phyloP scores from a whole-genome alignment of 2,888 invertebrate species.

The Acholoe squamosa region DNA sequence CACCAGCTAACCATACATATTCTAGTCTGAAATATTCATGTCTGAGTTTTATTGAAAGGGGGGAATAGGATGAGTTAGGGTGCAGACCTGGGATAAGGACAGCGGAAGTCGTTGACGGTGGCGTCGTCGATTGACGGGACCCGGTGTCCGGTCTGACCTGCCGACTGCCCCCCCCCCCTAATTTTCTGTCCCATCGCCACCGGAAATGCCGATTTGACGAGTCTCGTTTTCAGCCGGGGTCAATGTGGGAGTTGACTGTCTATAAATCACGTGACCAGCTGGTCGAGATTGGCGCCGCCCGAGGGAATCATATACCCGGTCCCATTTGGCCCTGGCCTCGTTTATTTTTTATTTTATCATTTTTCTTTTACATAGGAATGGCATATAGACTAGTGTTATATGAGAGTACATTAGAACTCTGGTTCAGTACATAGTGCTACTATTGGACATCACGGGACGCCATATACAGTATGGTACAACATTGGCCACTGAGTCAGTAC shows the following conservation, averaged over 20 bases:
- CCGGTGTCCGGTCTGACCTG: background rate
- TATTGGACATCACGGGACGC: too few relatives aligned
- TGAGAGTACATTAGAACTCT: too few relatives aligned
- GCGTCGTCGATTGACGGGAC: too few relatives aligned
- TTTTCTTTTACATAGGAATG: background rate
- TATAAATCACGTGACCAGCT: conserved; percentile 48
- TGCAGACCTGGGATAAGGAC: background rate
- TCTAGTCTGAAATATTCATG: too few relatives aligned
- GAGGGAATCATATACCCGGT: conserved; percentile 1
- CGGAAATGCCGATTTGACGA: conserved; percentile 2
- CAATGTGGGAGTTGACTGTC: conserved; percentile 42
- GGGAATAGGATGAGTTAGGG: background rate
- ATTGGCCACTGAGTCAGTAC: too few relatives aligned
- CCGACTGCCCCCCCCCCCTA: background rate
- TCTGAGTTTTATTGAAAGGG: too few relatives aligned
- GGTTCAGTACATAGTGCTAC: too few relatives aligned
- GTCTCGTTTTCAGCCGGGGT: conserved; percentile 19
- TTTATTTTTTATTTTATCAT: background rate
- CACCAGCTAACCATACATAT: too few relatives aligned
- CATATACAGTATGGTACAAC: too few relatives aligned
- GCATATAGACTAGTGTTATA: too few relatives aligned
- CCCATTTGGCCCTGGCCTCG: background rate
- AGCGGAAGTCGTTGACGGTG: background rate
- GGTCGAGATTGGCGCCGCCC: background rate
- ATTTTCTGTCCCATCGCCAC: background rate